Percentiles rank a stretch among this genome's conserved stretches.
Conservation (phyloP, 2,888 invertebrate species). For the Coremacera marginata region DNA sequence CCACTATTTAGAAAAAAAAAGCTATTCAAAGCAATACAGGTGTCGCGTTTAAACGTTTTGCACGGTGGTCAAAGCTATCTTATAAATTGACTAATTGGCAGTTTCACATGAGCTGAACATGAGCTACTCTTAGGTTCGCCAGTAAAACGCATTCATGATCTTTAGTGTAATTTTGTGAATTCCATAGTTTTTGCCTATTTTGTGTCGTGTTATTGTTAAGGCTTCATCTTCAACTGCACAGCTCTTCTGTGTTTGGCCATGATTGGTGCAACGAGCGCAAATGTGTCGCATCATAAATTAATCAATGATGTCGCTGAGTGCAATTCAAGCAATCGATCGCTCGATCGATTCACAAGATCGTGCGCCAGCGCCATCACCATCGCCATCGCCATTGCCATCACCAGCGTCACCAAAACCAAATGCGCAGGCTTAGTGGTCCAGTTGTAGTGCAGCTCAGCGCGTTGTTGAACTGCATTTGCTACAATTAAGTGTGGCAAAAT, state of each 20-base stretch:
- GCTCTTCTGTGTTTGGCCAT: constrained; percentile 13
- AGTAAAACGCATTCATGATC: background rate
- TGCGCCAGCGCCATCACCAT: background rate
- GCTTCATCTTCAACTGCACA: background rate
- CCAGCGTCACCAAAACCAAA: background rate
- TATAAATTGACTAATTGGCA: constrained; percentile 29
- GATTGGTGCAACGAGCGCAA: background rate
- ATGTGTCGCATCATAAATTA: constrained; percentile 50
- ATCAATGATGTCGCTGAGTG: constrained; percentile 35
- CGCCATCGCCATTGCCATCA: too few species aligned
- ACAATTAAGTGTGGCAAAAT: constrained; percentile 7
- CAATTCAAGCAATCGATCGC: background rate
- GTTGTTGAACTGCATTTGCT: background rate
- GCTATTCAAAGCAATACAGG: background rate
- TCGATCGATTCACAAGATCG: background rate
- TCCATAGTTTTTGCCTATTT: background rate
- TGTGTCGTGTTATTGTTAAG: background rate
- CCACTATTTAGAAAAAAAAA: background rate
- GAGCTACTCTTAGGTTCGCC: background rate
- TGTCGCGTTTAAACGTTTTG: constrained; percentile 23
- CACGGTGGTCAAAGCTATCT: constrained; percentile 29
- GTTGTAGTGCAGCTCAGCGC: background rate
- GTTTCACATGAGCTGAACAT: constrained; percentile 5
- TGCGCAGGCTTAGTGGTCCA: background rate
- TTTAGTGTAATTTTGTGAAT: background rate